Evolutionary conservation across 2,888 invertebrate genomes (phyloP).

Genomic region (Theretra japonica): DNA sequence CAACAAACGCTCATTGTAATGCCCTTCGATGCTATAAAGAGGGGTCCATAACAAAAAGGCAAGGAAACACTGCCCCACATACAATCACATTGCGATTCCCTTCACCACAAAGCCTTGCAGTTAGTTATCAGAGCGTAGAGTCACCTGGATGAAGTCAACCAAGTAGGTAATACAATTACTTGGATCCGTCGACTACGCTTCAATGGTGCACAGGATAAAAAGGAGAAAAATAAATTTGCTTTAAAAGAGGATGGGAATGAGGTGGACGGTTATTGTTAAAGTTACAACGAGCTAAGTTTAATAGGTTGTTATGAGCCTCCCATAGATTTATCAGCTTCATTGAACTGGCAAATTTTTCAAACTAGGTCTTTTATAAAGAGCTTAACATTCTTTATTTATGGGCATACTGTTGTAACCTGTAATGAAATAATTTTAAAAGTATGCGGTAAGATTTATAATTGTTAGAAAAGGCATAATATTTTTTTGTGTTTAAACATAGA

Average conservation of each 20-base stretch:
- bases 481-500: not conserved
- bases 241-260: no score
- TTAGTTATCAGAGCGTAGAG: conserved; percentile 23
- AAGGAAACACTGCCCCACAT: conserved; percentile 17
- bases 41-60: not conserved
- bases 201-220: not conserved
- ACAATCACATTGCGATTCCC: conserved; percentile 11
- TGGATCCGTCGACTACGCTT: not conserved
- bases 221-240: not conserved
- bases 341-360: no score
- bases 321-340: no score
- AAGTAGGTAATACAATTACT: conserved; percentile 18
- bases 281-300: no score
- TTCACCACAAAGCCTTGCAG: conserved; percentile 26
- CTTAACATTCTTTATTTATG: no score
- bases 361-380: no score
- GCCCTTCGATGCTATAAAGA: not conserved
- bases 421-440: no score
- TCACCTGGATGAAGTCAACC: conserved; percentile 24
- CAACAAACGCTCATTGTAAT: not conserved
- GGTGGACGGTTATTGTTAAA: no score
- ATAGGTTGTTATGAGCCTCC: no score
- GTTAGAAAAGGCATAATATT: no score
- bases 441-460: no score
- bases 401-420: no score